Evolutionary conservation across 2,797 vertebrate genomes (phyloP), one percentile per base, ranked within the genome.

Genomic region (Neopelma chrysocephalum): DNA sequence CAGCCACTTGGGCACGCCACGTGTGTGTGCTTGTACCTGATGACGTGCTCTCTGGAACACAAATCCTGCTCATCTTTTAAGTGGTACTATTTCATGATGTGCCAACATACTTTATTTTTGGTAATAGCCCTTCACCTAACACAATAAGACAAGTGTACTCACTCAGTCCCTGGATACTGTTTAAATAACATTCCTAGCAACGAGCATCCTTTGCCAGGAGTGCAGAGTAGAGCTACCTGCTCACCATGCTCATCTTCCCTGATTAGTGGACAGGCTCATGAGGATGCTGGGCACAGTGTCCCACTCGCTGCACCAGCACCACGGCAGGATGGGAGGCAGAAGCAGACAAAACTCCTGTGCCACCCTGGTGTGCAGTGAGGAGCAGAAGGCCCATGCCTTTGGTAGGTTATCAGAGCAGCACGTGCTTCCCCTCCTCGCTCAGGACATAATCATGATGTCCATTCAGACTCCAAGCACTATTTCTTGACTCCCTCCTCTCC

Each of bases 101-200:
- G 82, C 87, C 92, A 91, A 51, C 19, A 25, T 25, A 56, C 69
- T 92, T 78, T 71, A 92, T 78, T 83, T 96, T 93, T 75, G 89
- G 87, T 93, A 93, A 86, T 42, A 91, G 85, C 47, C 86, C 84
- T 92, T 91, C 82, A 95, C 83, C 84, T 81, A 94, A 71, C 76
- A 75, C 76, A 72, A 17, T 56, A 53, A 90, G 91, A 88, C 54
- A 81, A 93, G 69, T 64, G 70, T 27, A 54, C 66, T 95, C 10
- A 3, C 84, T 82, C 40, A 10, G 53, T 57, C 68, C 69, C 78
- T 47, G 56, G 89, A 56, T 65, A 60, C 57, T 79, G 40, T 54
- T 75, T 77, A 78, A 92, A 81, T 2, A 78, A 54, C 80, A 70
- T 56, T 81, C 89, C 47, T 68, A 72, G 92, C 85, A 80, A 80